Conservation (phyloP, 2,113 vertebrate genomes). For the Plecotus auritus region DNA sequence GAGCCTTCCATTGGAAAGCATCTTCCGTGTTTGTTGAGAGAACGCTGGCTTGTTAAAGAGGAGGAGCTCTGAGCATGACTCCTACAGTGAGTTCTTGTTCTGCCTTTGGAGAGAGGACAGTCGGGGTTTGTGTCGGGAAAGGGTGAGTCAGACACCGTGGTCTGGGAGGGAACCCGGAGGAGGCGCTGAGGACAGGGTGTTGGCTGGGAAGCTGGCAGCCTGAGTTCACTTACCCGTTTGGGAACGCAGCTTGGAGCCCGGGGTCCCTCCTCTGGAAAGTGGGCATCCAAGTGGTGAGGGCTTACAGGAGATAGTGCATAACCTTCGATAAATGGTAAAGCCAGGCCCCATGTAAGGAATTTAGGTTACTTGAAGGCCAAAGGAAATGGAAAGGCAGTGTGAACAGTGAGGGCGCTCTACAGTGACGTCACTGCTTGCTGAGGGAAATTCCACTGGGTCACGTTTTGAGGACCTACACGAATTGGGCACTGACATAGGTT, state of each 20-base stretch:
- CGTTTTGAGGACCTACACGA: not conserved
- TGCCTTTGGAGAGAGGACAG: slow-evolving; percentile 29
- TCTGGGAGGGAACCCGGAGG: not conserved
- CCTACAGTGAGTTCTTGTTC: not conserved
- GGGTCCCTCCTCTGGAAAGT: not conserved
- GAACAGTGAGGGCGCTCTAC: not conserved
- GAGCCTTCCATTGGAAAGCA: not conserved
- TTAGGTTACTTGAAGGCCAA: not conserved
- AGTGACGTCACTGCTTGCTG: not conserved
- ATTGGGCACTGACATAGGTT: not conserved
- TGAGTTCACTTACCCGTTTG: not conserved
- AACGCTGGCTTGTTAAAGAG: not conserved
- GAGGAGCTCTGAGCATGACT: not conserved
- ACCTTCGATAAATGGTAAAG: not conserved
- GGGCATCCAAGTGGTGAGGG: not conserved
- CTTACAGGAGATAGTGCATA: rapidly evolving
- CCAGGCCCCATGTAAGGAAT: not conserved
- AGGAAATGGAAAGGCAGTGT: not conserved
- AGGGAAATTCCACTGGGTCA: not conserved
- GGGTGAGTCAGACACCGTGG: slow-evolving; percentile 6
- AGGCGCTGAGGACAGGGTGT: not conserved
- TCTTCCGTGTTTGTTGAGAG: not conserved
- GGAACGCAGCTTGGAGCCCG: not conserved
- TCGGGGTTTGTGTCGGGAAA: slow-evolving; percentile 8
- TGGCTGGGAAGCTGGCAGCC: not conserved